These are phyloP conservation scores for Raja brachyura DNA, from an alignment of 2,113 vertebrate species.

Conservation along the genomic window DNA sequence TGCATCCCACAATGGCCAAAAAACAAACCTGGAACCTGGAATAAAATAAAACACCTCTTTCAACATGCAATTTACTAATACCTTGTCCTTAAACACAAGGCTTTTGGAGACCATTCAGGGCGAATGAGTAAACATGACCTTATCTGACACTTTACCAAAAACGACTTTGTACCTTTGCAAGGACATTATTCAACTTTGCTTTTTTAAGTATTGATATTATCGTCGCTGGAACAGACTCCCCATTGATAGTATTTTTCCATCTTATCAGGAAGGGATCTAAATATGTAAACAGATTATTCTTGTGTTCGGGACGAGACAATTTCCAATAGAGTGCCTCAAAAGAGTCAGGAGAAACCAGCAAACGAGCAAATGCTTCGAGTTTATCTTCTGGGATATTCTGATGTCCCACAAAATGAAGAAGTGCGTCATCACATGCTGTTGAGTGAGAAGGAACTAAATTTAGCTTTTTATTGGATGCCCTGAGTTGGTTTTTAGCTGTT, in stretches of 20 bases:
- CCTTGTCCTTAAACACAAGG: not conserved
- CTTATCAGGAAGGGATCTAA: not conserved
- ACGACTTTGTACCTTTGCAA: not conserved
- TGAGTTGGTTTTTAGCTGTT: too few species aligned
- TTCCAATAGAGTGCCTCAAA: too few species aligned
- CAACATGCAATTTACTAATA: not conserved
- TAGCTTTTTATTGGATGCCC: too few species aligned
- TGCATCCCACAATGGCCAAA: not conserved
- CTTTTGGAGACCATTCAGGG: not conserved
- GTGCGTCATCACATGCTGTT: too few species aligned
- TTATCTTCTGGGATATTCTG: too few species aligned
- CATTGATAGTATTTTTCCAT: not conserved
- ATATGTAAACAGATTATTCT: too few species aligned
- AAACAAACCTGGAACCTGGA: not conserved
- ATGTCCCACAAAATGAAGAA: too few species aligned
- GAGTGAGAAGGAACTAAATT: too few species aligned
- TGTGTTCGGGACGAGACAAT: too few species aligned
- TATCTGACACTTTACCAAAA: not conserved
- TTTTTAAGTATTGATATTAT: not conserved
- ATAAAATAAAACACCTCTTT: not conserved
- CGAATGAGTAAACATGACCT: not conserved
- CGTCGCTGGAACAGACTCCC: not conserved
- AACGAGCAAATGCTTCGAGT: too few species aligned
- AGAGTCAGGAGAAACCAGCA: too few species aligned
- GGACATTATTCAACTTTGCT: slow-evolving; percentile 6